Evolutionary conservation across 2,888 invertebrate genomes (phyloP).

Genomic region (Xanthia togata): DNA sequence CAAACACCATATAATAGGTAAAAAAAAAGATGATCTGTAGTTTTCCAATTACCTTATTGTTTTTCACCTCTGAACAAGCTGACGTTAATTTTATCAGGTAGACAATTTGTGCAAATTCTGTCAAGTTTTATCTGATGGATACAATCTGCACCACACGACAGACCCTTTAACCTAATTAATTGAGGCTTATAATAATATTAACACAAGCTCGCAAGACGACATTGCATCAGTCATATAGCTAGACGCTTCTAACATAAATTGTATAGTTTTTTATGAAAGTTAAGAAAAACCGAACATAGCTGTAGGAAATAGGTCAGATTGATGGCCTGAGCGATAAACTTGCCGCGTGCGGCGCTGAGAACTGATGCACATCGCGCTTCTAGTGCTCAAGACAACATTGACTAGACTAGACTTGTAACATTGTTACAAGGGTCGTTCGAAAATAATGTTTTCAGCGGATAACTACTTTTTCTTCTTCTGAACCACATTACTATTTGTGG

Average conservation of each 20-base stretch:
- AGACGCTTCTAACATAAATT: not conserved
- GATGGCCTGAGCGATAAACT: constrained; percentile 45
- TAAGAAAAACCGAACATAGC: constrained; percentile 14
- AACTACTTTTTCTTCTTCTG: not conserved
- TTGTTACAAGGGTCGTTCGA: not conserved
- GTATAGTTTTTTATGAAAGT: constrained; percentile 26
- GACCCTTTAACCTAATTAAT: not conserved
- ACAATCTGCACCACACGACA: not conserved
- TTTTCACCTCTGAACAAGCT: too few species aligned
- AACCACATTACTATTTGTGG: not conserved
- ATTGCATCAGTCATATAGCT: not conserved
- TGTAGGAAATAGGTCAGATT: constrained; percentile 33
- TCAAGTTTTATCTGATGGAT: not conserved
- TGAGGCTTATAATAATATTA: not conserved
- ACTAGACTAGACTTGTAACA: too few species aligned
- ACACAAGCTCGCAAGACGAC: not conserved
- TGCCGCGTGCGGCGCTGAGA: constrained; percentile 31
- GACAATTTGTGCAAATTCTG: not conserved
- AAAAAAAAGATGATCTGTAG: not conserved
- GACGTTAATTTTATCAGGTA: too few species aligned
- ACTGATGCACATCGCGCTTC: constrained; percentile 30
- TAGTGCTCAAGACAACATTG: too few species aligned
- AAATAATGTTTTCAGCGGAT: not conserved
- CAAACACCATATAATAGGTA: not conserved
- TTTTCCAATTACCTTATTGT: not conserved